Percentiles rank a stretch among this genome's conserved stretches.
Evolutionary conservation across 2,888 invertebrate species (phyloP).

Genomic region (Phyto melanocephala): DNA sequence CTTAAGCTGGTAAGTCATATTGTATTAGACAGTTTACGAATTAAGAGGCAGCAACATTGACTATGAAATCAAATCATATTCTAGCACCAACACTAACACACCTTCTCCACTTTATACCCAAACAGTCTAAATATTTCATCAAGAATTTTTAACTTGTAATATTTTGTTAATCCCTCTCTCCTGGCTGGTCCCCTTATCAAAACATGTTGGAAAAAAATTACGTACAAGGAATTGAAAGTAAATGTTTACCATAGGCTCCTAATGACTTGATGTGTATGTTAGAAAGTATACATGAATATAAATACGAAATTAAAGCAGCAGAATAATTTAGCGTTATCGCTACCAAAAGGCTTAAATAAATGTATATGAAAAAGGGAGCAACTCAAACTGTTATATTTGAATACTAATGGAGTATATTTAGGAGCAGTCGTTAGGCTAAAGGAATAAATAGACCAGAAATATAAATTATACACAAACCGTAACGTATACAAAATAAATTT

Average conservation of each 20-base stretch:
- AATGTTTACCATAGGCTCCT: slow-evolving; percentile 2
- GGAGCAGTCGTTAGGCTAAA: background rate
- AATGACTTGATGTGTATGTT: background rate
- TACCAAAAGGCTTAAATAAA: background rate
- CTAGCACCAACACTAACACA: background rate
- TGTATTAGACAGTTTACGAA: background rate
- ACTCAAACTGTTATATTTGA: background rate
- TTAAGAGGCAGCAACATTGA: background rate
- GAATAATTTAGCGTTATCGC: slow-evolving; percentile 38
- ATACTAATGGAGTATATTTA: background rate
- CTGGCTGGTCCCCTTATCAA: background rate
- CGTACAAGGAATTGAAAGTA: background rate
- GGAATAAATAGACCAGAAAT: background rate
- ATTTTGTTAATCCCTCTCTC: background rate
- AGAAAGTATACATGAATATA: slow-evolving; percentile 44
- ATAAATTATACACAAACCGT: background rate
- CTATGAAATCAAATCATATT: background rate
- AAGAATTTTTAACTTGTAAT: background rate
- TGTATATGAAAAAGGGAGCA: background rate
- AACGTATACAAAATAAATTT: background rate
- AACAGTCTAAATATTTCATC: slow-evolving; percentile 2
- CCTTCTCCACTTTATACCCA: too few relatives aligned
- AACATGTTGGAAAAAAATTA: background rate
- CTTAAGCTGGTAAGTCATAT: slow-evolving; percentile 17
- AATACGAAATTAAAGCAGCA: slow-evolving; percentile 59